A percentile compares a stretch with the other conserved stretches of the same genome.
phyloP scores from a whole-genome alignment of 2,888 invertebrate genomes.

The Lasioglossum figueresi region DNA sequence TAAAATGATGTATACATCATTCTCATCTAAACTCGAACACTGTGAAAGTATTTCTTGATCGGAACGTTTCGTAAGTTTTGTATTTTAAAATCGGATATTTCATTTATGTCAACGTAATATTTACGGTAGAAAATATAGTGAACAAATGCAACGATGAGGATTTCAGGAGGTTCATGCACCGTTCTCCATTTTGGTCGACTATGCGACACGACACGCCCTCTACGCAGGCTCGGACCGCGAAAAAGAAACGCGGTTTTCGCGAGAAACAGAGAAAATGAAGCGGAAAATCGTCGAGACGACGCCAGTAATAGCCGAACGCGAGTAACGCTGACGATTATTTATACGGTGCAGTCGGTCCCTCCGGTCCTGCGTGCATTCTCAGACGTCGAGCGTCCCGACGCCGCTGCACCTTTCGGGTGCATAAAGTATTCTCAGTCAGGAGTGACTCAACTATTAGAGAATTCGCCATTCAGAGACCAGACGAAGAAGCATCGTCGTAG shows the following conservation, averaged over 20 bases:
- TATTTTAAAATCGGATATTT: no score
- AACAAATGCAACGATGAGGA: neutral
- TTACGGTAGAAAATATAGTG: no score
- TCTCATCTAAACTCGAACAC: no score
- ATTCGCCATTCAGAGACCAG: constrained; percentile 71
- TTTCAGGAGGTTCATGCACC: constrained; percentile 47
- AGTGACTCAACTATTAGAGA: constrained; percentile 72
- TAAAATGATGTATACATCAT: no score
- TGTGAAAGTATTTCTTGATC: no score
- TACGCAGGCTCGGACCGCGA: constrained; percentile 68
- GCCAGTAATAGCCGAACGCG: constrained; percentile 72
- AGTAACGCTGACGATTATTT: constrained; percentile 69
- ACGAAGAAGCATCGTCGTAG: constrained; percentile 32
- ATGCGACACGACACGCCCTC: constrained; percentile 46
- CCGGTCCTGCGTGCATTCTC: constrained; percentile 47
- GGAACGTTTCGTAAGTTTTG: no score
- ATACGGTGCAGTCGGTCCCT: constrained; percentile 65
- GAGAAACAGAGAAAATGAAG: constrained; percentile 38
- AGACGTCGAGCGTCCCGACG: constrained; percentile 37
- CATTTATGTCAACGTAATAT: no score
- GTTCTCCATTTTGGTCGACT: constrained; percentile 55
- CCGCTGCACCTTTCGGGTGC: constrained; percentile 56
- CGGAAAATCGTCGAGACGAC: constrained; percentile 51
- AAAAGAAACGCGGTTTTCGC: constrained; percentile 60
- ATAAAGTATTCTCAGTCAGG: constrained; percentile 70